Evolutionary conservation across 2,888 invertebrate species (phyloP).

Genomic region (Pilophorus perplexus): DNA sequence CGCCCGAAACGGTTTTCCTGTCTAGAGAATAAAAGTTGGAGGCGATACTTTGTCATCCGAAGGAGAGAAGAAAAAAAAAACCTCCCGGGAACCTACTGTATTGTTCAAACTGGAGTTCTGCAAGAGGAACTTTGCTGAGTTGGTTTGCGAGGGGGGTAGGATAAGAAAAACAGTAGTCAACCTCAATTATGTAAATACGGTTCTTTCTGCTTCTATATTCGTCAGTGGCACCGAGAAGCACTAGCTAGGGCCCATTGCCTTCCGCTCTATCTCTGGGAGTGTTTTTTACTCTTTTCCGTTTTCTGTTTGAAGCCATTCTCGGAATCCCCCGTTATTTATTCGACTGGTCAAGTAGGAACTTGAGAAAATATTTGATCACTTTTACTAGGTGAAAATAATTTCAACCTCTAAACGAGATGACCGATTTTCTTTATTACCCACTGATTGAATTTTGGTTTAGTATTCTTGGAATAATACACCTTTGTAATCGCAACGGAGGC

Average conservation of each 20-base stretch:
- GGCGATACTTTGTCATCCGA: slow-evolving; percentile 12
- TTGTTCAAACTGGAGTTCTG: slow-evolving; percentile 21
- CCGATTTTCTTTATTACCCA: no score
- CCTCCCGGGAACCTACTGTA: not conserved
- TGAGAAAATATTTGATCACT: slow-evolving; percentile 26
- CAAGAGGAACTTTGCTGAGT: slow-evolving; percentile 17
- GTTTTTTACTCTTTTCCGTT: not conserved
- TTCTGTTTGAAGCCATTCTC: not conserved
- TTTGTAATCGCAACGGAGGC: no score
- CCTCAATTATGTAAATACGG: slow-evolving; percentile 27
- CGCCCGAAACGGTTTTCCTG: slow-evolving; percentile 15
- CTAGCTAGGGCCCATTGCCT: not conserved
- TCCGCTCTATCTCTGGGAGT: not conserved
- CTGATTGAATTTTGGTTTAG: no score
- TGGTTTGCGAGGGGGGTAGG: slow-evolving; percentile 5
- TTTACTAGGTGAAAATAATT: no score
- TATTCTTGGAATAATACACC: no score
- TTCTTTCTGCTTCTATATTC: slow-evolving; percentile 20
- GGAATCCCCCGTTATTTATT: slow-evolving; percentile 4
- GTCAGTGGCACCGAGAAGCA: slow-evolving; percentile 13
- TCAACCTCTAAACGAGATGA: no score
- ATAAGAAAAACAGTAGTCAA: slow-evolving; percentile 27
- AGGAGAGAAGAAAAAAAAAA: not conserved
- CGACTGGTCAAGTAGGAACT: slow-evolving; percentile 7
- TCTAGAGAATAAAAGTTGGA: slow-evolving; percentile 11